Conservation (phyloP, 2,113 vertebrate species). For the Delphinapterus leucas region DNA sequence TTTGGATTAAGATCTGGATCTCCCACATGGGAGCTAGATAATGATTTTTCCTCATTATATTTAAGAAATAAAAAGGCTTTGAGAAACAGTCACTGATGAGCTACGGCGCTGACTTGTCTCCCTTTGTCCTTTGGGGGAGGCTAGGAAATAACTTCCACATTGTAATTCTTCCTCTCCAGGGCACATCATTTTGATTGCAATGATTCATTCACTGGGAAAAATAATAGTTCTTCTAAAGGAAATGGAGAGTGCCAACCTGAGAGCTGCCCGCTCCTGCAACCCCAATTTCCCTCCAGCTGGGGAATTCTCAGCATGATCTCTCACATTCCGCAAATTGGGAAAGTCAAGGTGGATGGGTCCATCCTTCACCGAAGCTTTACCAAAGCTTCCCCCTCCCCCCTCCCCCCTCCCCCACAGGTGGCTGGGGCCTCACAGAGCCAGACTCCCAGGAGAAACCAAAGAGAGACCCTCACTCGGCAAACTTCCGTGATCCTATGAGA, state of each 20-base stretch:
- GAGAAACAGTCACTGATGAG: neutral
- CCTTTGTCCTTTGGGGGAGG: neutral
- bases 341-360: neutral
- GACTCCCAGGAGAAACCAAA: constrained; percentile 47
- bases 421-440: neutral
- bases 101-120: neutral
- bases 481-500: neutral
- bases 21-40: neutral
- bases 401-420: fast-evolving
- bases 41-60: constrained; percentile 2
- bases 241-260: neutral
- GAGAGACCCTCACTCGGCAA: constrained; percentile 8
- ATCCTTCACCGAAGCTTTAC: neutral
- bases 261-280: neutral
- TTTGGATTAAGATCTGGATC: neutral
- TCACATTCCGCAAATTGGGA: neutral
- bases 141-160: constrained; percentile 13
- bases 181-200: neutral
- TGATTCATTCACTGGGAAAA: neutral
- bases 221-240: constrained; percentile 32
- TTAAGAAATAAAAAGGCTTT: neutral
- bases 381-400: too few relatives aligned
- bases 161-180: constrained; percentile 34
- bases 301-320: neutral
- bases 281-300: neutral